A percentile compares a stretch with the other conserved stretches of the same genome.
These are phyloP conservation scores for Pseudotriccus pelzelni DNA, from an alignment of 2,797 vertebrate species.

Conservation along the genomic window DNA sequence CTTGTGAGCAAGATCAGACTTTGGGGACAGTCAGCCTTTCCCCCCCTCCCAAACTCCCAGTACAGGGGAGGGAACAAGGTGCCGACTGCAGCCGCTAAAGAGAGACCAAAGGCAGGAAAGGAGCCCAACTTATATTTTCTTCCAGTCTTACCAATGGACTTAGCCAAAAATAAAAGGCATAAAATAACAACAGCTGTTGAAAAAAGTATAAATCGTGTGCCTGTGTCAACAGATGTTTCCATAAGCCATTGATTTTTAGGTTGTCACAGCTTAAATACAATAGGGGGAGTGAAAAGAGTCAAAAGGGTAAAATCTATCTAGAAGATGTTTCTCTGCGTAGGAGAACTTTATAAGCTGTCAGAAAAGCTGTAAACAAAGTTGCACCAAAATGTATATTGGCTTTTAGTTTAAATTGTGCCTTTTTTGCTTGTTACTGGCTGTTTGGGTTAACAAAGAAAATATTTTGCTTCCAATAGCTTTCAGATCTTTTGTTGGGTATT, in stretches of 20 bases:
- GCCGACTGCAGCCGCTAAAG: neutral
- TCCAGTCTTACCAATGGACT: neutral
- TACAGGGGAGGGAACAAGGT: neutral
- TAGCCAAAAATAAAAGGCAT: neutral
- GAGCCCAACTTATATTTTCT: neutral
- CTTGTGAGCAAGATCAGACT: neutral
- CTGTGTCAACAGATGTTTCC: constrained; percentile 26
- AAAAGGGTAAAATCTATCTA: constrained; percentile 14
- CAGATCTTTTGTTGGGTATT: constrained; percentile 48
- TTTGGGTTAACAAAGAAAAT: constrained; percentile 47
- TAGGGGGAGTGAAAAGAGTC: neutral
- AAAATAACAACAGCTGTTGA: constrained; percentile 37
- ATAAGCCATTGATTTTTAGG: neutral
- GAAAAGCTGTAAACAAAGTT: constrained; percentile 44
- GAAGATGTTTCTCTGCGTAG: neutral
- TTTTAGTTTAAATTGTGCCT: constrained; percentile 22
- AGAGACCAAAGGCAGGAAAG: neutral
- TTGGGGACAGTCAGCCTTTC: neutral
- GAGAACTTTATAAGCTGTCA: constrained; percentile 24
- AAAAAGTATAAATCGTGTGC: neutral
- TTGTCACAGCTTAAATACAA: neutral
- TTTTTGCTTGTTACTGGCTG: constrained; percentile 17
- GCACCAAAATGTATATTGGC: neutral
- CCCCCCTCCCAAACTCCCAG: rapidly evolving
- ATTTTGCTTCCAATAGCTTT: constrained; percentile 51